Percentiles rank a stretch among this genome's conserved stretches.
phyloP scores from a whole-genome alignment of 2,113 vertebrate species.

The Uria lomvia region DNA sequence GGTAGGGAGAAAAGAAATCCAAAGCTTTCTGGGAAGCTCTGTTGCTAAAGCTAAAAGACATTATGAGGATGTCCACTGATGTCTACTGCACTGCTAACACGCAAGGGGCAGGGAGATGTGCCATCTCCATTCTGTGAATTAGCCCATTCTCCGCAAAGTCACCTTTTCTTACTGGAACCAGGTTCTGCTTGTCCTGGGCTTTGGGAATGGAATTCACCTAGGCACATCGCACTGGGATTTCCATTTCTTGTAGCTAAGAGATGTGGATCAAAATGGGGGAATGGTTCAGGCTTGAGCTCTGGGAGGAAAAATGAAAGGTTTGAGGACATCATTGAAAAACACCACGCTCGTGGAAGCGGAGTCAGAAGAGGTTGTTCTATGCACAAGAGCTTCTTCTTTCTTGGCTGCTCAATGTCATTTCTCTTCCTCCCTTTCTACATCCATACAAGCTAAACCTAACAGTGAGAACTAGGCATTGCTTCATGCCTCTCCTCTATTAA shows the following conservation, averaged over 20 bases:
- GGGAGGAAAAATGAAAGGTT: neutral
- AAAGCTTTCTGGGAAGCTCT: neutral
- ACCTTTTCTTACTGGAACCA: neutral
- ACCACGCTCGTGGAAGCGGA: accelerated
- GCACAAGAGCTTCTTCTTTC: neutral
- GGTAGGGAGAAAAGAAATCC: neutral
- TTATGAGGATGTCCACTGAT: neutral
- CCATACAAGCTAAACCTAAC: neutral
- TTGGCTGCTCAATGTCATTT: neutral
- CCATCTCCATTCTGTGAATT: neutral
- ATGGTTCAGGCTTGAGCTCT: neutral
- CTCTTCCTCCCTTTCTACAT: neutral
- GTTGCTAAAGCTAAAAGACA: neutral
- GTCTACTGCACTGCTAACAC: neutral
- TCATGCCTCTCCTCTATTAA: neutral
- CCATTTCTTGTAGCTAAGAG: neutral
- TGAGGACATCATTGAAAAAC: neutral
- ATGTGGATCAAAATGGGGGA: neutral
- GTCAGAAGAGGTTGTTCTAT: neutral
- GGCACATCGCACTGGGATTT: neutral
- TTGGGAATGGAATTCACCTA: neutral
- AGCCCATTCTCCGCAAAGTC: neutral
- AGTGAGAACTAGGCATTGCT: neutral
- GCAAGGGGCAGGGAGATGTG: neutral
- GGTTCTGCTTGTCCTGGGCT: neutral